phyloP scores from a whole-genome alignment of 2,113 vertebrate species.

The Melanerpes aurifrons region DNA sequence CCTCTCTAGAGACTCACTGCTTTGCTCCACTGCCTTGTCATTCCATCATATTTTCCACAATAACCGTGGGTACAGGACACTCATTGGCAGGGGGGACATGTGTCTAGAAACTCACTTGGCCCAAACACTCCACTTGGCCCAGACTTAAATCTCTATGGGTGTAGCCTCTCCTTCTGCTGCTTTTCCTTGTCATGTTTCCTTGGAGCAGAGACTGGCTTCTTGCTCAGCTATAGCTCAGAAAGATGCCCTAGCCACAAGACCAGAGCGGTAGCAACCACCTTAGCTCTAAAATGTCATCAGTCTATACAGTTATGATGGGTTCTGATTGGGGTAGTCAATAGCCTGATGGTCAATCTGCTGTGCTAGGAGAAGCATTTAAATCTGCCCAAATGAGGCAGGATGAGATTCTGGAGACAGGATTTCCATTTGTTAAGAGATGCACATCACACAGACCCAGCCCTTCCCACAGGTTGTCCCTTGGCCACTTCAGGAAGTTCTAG shows the following conservation, averaged over 20 bases:
- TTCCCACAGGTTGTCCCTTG: neutral
- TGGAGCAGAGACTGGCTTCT: neutral
- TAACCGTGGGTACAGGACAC: neutral
- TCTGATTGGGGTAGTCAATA: neutral
- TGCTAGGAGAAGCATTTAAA: neutral
- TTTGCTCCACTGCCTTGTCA: neutral
- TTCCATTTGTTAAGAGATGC: conserved; percentile 1
- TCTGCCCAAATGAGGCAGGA: neutral
- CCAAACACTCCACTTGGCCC: neutral
- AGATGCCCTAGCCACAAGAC: neutral
- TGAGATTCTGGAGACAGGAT: conserved; percentile 20
- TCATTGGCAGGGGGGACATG: rapidly evolving
- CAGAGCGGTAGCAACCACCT: neutral
- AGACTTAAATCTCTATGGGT: neutral
- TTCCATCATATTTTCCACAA: neutral
- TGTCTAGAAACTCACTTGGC: neutral
- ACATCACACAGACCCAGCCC: neutral
- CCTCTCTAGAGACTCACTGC: neutral
- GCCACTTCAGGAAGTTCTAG: neutral
- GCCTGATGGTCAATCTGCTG: neutral
- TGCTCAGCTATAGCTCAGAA: neutral
- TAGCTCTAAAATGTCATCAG: neutral
- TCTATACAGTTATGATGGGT: neutral
- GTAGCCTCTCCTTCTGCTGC: neutral
- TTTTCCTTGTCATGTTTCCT: neutral